Evolutionary conservation across 2,113 vertebrate genomes (phyloP), one percentile per base, ranked within the genome.

Genomic region (Phaethornis superciliosus): DNA sequence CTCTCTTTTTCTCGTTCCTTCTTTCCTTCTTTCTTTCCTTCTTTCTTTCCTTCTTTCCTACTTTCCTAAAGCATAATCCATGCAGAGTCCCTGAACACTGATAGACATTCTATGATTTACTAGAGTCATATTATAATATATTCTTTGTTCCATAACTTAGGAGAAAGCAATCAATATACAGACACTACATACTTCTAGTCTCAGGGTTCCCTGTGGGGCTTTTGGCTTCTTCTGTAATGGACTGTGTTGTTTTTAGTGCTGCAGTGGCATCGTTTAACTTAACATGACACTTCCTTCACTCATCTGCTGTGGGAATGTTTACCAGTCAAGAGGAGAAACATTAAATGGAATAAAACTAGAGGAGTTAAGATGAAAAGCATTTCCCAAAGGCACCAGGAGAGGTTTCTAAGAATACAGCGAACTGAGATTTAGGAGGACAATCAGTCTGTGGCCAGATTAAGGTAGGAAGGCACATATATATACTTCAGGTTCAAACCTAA

Each of bases 101-200:
- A 76, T 54, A 67, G 74, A 58, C 62, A 70, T 76, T 96, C 75
- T 85, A 56, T 78, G 89, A 83, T 94, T 89, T 96, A 16, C n/a
- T 81, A 21, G 52, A 94, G 78, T 88, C 64, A 92, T 78, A 89
- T 64, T 60, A 72, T 71, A 89, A 94, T 76, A 89, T 72, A 87
- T 82, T 91, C 21, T 93, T 65, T 58, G 37, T 84, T 96, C 96
- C 94, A 94, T 97, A 97, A 83, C 70, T 89, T 93, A 87, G 37
- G 33, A 95, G 78, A 95, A 96, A 92, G 12, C 55, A 94, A 96
- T 97, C 96, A 93, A 96, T 97, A 96, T 63, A 74, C 0, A 5
- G 71, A 93, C 49, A 83, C 37, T 85, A 83, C 52, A 81, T 56
- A 85, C 82, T 94, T 40, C 63, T 74, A 78, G 47, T 93, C 37